Percentiles rank a stretch among this genome's conserved stretches.
phyloP scores from a whole-genome alignment of 2,113 vertebrate species.

The Trogon surrucura region DNA sequence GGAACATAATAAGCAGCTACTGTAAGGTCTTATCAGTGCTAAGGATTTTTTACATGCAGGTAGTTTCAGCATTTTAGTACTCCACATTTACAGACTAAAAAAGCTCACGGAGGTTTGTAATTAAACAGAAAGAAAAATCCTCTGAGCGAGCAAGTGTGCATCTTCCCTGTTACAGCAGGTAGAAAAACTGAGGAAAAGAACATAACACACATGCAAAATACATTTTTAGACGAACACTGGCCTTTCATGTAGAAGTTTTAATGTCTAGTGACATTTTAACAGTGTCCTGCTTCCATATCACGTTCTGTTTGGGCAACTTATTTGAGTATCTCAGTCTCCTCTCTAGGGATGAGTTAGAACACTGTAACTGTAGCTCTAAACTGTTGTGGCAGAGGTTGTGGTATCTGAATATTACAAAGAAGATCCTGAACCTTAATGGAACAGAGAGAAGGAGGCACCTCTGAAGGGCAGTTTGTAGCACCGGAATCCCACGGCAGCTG shows the following conservation, averaged over 20 bases:
- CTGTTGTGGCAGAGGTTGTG: neutral
- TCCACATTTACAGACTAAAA: neutral
- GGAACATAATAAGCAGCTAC: neutral
- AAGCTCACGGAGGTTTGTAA: neutral
- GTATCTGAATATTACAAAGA: neutral
- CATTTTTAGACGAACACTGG: neutral
- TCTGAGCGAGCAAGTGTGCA: neutral
- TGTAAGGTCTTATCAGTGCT: neutral
- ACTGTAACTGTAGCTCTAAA: neutral
- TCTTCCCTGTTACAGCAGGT: neutral
- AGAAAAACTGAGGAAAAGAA: neutral
- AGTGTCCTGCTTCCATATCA: neutral
- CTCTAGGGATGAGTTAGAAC: neutral
- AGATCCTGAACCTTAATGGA: neutral
- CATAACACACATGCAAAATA: neutral
- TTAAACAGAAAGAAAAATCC: neutral
- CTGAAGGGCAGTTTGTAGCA: neutral
- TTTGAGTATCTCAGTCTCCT: neutral
- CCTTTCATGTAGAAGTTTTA: neutral
- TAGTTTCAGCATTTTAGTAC: neutral
- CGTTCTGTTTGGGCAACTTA: neutral
- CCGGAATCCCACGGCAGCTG: neutral
- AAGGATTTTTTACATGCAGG: neutral
- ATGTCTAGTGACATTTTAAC: neutral
- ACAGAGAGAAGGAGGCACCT: neutral